Conservation (phyloP, 1,140 invertebrate species). For the Aporrectodea caliginosa region DNA sequence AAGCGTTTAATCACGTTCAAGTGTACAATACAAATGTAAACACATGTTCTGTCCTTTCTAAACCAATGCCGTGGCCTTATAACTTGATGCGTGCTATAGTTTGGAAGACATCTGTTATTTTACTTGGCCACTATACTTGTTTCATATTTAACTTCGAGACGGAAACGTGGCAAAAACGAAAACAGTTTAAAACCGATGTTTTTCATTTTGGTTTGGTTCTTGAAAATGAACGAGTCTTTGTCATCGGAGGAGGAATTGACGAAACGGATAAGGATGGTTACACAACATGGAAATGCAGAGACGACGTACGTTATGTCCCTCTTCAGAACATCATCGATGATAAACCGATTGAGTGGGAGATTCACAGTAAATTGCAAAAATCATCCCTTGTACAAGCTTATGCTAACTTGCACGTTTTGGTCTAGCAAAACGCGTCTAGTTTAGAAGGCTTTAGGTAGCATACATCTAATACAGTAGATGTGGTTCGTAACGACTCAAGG, state of each 20-base stretch:
- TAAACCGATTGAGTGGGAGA: not conserved
- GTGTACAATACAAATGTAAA: not conserved
- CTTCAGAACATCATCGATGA: not conserved
- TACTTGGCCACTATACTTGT: not conserved
- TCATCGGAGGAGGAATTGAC: not conserved
- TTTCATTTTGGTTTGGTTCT: not conserved
- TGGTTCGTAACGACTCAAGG: too few species aligned
- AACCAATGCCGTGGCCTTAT: not conserved
- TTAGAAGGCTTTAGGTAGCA: too few species aligned
- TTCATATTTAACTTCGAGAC: not conserved
- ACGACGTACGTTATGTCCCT: not conserved
- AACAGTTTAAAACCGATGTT: not conserved
- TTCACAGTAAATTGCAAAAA: not conserved
- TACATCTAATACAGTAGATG: too few species aligned
- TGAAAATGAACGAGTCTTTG: not conserved
- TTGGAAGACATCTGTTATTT: not conserved
- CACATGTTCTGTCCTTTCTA: not conserved
- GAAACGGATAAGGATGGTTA: not conserved
- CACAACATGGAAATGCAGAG: not conserved
- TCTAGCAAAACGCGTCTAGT: too few species aligned
- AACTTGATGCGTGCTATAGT: not conserved
- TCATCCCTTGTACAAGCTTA: not conserved
- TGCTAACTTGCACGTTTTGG: too few species aligned
- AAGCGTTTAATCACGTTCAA: not conserved
- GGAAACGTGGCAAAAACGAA: not conserved